These are phyloP conservation scores for Timandra comae DNA, from an alignment of 2,888 invertebrate species.

Conservation along the genomic window DNA sequence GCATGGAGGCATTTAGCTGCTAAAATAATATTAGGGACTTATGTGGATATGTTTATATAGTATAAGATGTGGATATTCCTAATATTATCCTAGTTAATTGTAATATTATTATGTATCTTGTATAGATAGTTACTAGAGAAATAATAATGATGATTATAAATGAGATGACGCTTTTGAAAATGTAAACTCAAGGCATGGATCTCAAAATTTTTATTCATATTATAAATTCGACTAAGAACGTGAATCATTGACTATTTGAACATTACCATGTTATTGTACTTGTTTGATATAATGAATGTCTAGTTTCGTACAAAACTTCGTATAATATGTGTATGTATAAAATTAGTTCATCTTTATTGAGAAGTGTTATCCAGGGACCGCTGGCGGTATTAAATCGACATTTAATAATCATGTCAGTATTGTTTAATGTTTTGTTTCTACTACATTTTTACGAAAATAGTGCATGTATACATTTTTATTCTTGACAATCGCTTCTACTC, in stretches of 20 bases:
- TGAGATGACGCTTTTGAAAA: conserved; percentile 50
- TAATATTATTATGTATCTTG: conserved; percentile 49
- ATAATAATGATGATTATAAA: conserved; percentile 48
- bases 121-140: conserved; percentile 63
- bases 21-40: conserved; percentile 62
- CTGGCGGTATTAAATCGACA: conserved; percentile 52
- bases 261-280: no score
- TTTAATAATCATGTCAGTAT: conserved; percentile 37
- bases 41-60: conserved; percentile 72
- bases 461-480: conserved; percentile 40
- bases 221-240: conserved; percentile 36
- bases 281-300: conserved; percentile 1
- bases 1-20: conserved; percentile 63
- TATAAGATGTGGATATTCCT: conserved; percentile 73
- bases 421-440: conserved; percentile 27
- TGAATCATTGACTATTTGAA: conserved; percentile 28
- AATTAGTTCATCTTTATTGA: conserved; percentile 9
- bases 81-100: conserved; percentile 62
- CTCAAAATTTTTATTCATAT: conserved; percentile 56
- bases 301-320: conserved; percentile 1
- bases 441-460: conserved; percentile 20
- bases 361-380: conserved; percentile 34
- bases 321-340: background rate
- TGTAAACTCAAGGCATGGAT: conserved; percentile 57
- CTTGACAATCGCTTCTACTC: conserved; percentile 29